Base-by-base conservation (phyloP, 2,888 invertebrate genomes). In the Agrochola lota region DNA sequence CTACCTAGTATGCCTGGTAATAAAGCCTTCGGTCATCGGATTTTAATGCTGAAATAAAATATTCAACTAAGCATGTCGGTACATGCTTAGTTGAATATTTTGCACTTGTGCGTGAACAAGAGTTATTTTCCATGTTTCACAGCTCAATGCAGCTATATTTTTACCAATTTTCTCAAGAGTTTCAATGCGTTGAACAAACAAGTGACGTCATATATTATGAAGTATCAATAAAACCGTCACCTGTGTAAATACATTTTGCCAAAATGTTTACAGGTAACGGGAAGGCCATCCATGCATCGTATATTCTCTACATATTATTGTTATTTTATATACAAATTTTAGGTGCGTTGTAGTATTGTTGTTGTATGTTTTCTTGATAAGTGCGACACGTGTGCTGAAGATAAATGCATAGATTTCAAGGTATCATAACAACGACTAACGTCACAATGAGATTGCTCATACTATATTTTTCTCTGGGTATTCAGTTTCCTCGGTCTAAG, bases 351-450 rank as follows among this genome's bases (percentile, higher is more conserved):
- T 20, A 35, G 43, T 57, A 15, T 57, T 75, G 46, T 67, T 62
- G 40, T 80, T 60, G 49, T 57, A 60, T 66, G 57, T 71, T 75
- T 81, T 57, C 75, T n/a, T 55, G 75, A 70, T 76, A 81, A 77
- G 57, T 76, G 23, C 11, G n/a, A 68, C 70, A 81, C 76, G 49
- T 76, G 76, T 63, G 15, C 12, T 67, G 73, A 55, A 67, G 78
- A 80, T 79, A 67, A 72, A 67, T 67, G 66, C 49, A 59, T 46
- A 57, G 55, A 67, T 80, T 80, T 67, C 79, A 79, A 80, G 73
- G 73, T 67, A 49, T 64, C 63, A 60, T 20, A 35, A 60, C 59
- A 71, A 78, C n/a, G n/a, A 26, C 12, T 40, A 3, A 40, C 67
- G 46, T 71, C 52, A 35, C 35, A 35, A 23, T 8, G 35, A 46